Conservation (phyloP, 2,888 invertebrate species). For the Caradrina kadenii region DNA sequence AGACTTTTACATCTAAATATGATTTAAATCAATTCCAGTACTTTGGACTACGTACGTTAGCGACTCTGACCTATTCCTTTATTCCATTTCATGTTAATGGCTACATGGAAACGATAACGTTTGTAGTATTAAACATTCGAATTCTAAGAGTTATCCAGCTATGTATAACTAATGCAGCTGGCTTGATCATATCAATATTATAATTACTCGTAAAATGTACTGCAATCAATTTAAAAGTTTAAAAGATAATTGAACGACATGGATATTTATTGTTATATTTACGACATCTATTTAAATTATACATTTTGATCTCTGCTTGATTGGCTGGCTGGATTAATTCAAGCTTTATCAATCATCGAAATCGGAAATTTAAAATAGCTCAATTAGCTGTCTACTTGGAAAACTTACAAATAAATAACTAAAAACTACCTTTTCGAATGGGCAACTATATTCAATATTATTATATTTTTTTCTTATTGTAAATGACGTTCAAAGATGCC, state of each 20-base stretch:
- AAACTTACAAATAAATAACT: neutral
- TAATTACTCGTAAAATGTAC: too few relatives aligned
- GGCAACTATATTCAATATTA: too few relatives aligned
- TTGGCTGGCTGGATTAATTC: slow-evolving; percentile 1
- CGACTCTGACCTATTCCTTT: neutral
- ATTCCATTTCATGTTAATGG: neutral
- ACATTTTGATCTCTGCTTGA: neutral
- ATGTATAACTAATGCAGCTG: neutral
- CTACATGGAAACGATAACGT: neutral
- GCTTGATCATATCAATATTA: neutral
- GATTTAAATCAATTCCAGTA: neutral
- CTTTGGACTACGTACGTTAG: neutral
- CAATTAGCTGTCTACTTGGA: neutral
- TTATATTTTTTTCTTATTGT: too few relatives aligned
- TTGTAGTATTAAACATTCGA: too few relatives aligned
- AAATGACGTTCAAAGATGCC: too few relatives aligned
- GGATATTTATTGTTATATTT: neutral
- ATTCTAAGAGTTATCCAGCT: too few relatives aligned
- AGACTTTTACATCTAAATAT: neutral
- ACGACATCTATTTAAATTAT: too few relatives aligned
- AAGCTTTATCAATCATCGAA: neutral
- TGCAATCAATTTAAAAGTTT: too few relatives aligned
- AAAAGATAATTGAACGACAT: neutral
- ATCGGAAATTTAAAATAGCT: slow-evolving; percentile 7
- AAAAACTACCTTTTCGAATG: too few relatives aligned